Base-by-base conservation (phyloP, 1,140 invertebrate genomes). In the Drosophila littoralis region DNA sequence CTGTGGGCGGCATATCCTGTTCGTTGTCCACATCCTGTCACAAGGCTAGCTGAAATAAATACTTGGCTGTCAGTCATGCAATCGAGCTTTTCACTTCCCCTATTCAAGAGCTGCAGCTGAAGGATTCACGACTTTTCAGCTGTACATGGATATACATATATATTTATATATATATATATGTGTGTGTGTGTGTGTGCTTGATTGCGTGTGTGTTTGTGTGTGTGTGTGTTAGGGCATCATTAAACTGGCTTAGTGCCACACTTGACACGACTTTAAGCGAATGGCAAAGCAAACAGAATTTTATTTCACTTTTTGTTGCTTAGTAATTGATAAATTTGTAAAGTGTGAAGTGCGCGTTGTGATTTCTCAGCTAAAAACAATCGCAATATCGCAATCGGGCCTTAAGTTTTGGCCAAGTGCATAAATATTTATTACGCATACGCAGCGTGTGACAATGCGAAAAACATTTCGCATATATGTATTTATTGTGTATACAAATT, bases 371-470 rank as follows among this genome's bases (percentile, higher is more conserved):
- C 46, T 12, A 35, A 63, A 46, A 51, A 9, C 40, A 13, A 38
- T 7, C 33, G 33, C 17, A 7, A 9, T 33, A 28, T 17, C 6
- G 33, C 15, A 8, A 35, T 38, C 45, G 22, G 15, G 45, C 55
- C 7, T 58, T 46, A 50, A 58, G 32, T 48, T 33, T 42, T 22
- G 40, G 43, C 33, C 68, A 80, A 79, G 72, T 70, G 71, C 76
- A 88, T 77, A 83, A 86, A 88, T 88, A 88, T 88, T 89, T 88
- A 89, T 88, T 73, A 88, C 79, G 73, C 83, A 88, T 88, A 83
- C 83, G 83, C 79, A 55, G 66, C 79, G 80, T 88, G 76, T 88
- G 67, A 75, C 73, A 43, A 38, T 22, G 17, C 15, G 35, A 36
- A 35, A 40, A 51, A 71, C 43, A 45, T 46, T 33, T 42, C 12